Percentiles rank a stretch among this genome's conserved stretches.
Conservation (phyloP, 1,140 invertebrate genomes). For the Bombus terrestris region DNA sequence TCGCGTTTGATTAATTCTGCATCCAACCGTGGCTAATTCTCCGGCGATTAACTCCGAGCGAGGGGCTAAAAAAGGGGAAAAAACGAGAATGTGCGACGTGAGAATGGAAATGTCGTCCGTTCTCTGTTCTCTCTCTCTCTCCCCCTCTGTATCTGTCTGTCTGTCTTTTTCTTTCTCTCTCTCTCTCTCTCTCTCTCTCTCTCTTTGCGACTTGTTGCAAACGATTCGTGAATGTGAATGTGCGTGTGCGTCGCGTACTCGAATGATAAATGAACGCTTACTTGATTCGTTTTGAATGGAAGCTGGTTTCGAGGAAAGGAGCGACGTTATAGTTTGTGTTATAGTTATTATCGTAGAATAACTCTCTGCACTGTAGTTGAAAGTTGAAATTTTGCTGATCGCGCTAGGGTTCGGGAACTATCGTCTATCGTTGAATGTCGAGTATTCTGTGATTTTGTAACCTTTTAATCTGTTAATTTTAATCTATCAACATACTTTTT, state of each 20-base stretch:
- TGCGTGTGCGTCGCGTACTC: too few species aligned
- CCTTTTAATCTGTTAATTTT: too few species aligned
- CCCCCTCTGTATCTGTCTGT: too few species aligned
- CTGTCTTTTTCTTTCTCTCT: too few species aligned
- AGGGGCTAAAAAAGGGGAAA: slow-evolving; percentile 22
- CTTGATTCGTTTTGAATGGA: neutral
- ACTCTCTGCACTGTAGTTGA: too few species aligned
- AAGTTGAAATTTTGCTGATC: too few species aligned
- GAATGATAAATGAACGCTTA: neutral
- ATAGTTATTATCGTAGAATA: neutral
- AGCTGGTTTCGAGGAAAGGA: too few species aligned
- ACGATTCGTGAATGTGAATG: neutral
- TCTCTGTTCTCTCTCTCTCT: neutral
- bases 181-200: too few species aligned
- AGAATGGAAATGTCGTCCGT: slow-evolving; percentile 31
- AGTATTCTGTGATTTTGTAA: too few species aligned
- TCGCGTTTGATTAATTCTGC: slow-evolving; percentile 63
- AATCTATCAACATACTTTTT: too few species aligned
- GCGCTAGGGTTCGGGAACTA: too few species aligned
- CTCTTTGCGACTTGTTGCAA: neutral
- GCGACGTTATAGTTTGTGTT: neutral
- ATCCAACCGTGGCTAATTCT: slow-evolving; percentile 56
- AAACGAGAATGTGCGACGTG: slow-evolving; percentile 10
- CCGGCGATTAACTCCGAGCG: slow-evolving; percentile 45
- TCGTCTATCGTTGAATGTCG: too few species aligned